phyloP scores from a whole-genome alignment of 2,797 vertebrate genomes.

The Liparis tanakae region DNA sequence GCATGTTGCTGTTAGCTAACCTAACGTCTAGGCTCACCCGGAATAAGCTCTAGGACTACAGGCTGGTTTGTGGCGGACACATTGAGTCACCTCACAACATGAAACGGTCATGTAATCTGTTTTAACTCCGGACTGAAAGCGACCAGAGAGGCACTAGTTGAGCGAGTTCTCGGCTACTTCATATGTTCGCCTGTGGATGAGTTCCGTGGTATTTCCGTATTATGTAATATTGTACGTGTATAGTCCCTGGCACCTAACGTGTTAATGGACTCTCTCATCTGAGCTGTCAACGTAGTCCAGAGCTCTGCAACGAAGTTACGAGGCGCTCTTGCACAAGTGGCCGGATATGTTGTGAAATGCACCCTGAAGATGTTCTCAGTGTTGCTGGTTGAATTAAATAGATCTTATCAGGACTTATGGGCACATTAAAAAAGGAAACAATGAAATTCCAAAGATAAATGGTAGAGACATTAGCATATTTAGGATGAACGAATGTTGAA shows the following conservation, averaged over 20 bases:
- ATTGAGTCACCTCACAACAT: no score
- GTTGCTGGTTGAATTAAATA: background rate
- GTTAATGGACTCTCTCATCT: background rate
- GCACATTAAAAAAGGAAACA: background rate
- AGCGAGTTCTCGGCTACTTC: no score
- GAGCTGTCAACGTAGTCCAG: background rate
- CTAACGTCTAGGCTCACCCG: background rate
- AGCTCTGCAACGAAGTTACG: background rate
- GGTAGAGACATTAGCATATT: background rate
- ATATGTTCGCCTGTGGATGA: background rate
- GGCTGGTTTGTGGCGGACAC: background rate
- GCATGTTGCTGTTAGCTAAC: background rate
- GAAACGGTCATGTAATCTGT: background rate
- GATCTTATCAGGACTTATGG: background rate
- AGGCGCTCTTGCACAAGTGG: background rate
- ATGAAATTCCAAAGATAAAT: background rate
- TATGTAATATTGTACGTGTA: background rate
- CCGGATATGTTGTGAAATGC: conserved; percentile 20
- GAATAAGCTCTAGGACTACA: background rate
- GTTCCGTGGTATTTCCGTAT: background rate
- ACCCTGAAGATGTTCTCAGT: background rate
- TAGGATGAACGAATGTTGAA: background rate
- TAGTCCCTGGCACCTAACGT: background rate
- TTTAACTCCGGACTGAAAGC: background rate
- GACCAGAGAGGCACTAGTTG: background rate